Conservation (phyloP, 2,113 vertebrate genomes). For the Lophius piscatorius region DNA sequence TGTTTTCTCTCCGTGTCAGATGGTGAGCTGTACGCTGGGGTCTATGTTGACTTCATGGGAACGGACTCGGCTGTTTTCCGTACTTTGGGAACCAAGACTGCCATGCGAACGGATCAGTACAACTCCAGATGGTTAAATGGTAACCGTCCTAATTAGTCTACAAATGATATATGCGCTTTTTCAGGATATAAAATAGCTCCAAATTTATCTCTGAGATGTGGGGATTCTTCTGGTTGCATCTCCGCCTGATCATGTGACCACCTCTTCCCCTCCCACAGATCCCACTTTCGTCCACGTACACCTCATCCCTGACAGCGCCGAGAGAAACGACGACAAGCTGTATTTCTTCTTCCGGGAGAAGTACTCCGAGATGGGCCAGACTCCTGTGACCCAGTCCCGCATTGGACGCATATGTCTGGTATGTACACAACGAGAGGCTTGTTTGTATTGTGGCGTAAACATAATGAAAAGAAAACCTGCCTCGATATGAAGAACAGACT, state of each 20-base stretch:
- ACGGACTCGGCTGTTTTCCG: conserved; percentile 98
- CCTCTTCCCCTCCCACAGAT: conserved; percentile 79
- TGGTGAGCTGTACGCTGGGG: conserved; percentile 94
- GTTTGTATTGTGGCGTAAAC: conserved; percentile 51
- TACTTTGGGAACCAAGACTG: conserved; percentile 93
- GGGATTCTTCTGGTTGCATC: conserved; percentile 4
- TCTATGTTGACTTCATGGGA: conserved; percentile 99
- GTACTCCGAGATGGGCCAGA: conserved; percentile 90
- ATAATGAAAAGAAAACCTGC: conserved; percentile 48
- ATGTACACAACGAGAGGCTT: conserved; percentile 49
- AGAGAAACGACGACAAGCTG: conserved; percentile 96
- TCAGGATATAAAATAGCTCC: not conserved
- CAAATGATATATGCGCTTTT: not conserved
- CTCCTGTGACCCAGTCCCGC: conserved; percentile 90
- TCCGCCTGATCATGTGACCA: conserved; percentile 14
- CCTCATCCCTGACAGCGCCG: conserved; percentile 95
- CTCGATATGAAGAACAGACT: conserved; percentile 34
- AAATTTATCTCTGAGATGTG: conserved; percentile 3
- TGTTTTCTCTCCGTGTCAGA: conserved; percentile 80
- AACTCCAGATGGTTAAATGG: conserved; percentile 99
- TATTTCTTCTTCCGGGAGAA: conserved; percentile 99
- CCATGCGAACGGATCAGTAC: conserved; percentile 98
- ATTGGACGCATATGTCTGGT: conserved; percentile 98
- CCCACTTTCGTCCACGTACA: conserved; percentile 92
- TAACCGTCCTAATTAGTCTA: conserved; percentile 62